These are phyloP conservation scores for Drosophila baimaii DNA, from an alignment of 1,140 invertebrate genomes.

Conservation along the genomic window DNA sequence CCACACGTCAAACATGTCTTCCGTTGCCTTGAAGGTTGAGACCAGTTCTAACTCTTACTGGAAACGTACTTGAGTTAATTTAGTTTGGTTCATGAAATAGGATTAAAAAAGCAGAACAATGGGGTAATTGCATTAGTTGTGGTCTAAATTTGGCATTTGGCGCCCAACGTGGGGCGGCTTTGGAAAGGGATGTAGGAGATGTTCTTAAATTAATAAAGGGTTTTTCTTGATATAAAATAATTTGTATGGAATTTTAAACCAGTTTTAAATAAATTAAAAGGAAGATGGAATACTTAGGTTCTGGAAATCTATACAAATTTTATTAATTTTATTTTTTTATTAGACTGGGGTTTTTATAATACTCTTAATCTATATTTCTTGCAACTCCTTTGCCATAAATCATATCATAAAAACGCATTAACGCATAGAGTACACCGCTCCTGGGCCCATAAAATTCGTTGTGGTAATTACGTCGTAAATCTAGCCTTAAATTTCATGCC, in stretches of 20 bases:
- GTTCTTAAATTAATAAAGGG: background rate
- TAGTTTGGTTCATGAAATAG: slow-evolving; percentile 13
- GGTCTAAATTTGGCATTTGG: background rate
- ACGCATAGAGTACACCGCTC: slow-evolving; percentile 26
- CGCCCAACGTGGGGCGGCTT: background rate
- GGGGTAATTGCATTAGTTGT: background rate
- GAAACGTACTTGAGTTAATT: slow-evolving; percentile 2
- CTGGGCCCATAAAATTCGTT: slow-evolving; percentile 56
- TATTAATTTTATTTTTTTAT: background rate
- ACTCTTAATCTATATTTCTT: background rate
- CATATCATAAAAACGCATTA: background rate
- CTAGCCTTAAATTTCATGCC: slow-evolving; percentile 67
- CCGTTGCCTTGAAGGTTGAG: background rate
- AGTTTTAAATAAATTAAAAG: no score
- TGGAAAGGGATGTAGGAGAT: background rate
- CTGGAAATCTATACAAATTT: no score
- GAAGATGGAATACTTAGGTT: no score
- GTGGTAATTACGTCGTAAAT: slow-evolving; percentile 73
- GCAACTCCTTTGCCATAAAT: background rate
- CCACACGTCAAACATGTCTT: slow-evolving; percentile 12
- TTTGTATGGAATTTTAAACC: no score
- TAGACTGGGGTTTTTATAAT: background rate
- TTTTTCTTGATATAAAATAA: no score
- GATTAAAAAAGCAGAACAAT: background rate
- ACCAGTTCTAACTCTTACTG: background rate